Evolutionary conservation across 1,140 invertebrate genomes (phyloP), one percentile per base, ranked within the genome.

Genomic region (Vanessa atalanta): DNA sequence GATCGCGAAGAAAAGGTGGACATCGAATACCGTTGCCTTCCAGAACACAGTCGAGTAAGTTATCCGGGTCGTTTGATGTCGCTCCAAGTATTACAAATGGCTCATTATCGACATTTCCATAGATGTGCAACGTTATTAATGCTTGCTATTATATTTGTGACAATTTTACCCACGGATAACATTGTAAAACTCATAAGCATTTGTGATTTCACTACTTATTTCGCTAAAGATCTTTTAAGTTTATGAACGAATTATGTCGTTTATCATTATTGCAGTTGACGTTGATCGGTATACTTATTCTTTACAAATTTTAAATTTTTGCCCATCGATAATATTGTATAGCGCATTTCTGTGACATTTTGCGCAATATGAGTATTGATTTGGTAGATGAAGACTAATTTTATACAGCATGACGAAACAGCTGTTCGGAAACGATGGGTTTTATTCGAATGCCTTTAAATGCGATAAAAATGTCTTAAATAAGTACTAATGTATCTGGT

Each of bases 1-100:
- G 96, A 93, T 97, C 96, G 83, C 94, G 96, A 88, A 95, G 96
- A 94, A 97, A 97, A 96, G 96, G 96, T 89, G 96, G 95, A 87
- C 96, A 96, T 93, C 95, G 96, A 85, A 96, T 97, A 90, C 96
- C 96, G 75, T 94, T 96, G 93, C 96, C 96, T 82, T 96, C 96
- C 83, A 95, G 96, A 93, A 96, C 96, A 90, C 95, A 95, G 94
- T 94, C 88, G 79, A 91, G 89, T 93, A 90, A 93, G 89, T 91
- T 88, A 89, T 91, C 85, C 88, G 88, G 90, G 88, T 91, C 90
- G 88, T 78, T 79, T 83, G 73, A 83, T 90, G 85, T 89, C 83
- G 86, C 81, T 82, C 78, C 78, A 83, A 89, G 83, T 84, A 84
- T 82, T 88, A 80, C 76, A 83, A 88, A 89, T 83, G 83, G 76